phyloP scores from a whole-genome alignment of 1,140 invertebrate genomes.

The Epicauta chinensis region DNA sequence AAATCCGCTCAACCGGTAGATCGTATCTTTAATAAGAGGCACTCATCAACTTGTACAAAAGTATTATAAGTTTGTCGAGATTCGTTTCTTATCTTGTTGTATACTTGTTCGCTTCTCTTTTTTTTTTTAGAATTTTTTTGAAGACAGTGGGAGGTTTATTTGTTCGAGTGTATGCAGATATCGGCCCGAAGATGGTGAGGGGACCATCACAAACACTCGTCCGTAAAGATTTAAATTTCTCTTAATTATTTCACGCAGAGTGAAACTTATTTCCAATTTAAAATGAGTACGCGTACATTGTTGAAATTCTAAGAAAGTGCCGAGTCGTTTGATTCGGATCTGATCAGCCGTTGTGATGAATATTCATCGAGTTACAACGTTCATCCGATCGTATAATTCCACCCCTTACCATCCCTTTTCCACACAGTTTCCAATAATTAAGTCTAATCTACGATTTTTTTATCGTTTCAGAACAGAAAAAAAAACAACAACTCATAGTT shows the following conservation, averaged over 20 bases:
- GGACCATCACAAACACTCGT: constrained; percentile 6
- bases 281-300: constrained; percentile 5
- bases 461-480: neutral
- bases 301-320: constrained; percentile 21
- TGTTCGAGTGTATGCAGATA: no score
- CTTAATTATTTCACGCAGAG: constrained; percentile 20
- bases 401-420: no score
- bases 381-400: constrained; percentile 15
- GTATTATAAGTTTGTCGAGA: no score
- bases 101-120: no score
- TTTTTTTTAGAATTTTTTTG: no score
- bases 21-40: no score
- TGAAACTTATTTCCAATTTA: constrained; percentile 19
- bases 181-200: no score
- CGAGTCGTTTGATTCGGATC: constrained; percentile 21
- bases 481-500: neutral
- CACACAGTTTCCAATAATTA: no score
- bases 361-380: constrained; percentile 20
- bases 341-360: constrained; percentile 19
- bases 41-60: no score
- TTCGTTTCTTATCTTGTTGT: no score
- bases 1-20: no score
- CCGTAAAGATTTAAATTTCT: constrained; percentile 16
- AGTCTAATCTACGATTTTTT: constrained; percentile 1
- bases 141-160: no score